Evolutionary conservation across 2,113 vertebrate genomes (phyloP), one percentile per base, ranked within the genome.

Genomic region (Ia io): DNA sequence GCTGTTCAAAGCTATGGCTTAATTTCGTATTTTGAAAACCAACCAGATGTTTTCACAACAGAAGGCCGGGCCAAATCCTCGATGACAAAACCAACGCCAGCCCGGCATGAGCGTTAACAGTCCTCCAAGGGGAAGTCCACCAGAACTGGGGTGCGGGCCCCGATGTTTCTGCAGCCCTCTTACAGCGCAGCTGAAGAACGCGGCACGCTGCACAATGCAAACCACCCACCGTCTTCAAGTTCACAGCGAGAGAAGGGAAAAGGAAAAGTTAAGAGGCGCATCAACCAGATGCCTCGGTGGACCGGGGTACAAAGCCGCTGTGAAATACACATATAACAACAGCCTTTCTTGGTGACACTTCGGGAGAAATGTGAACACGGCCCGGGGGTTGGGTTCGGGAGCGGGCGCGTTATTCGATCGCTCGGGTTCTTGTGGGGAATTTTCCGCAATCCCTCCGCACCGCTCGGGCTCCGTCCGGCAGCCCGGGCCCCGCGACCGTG

Each of bases 391-490:
- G 16, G 28, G 12, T 9, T 1, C 14, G 16, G 42, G 42, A 25
- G 9, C 32, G 61, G 56, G 30, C 0, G 59, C 71, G 0, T 14
- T 3, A 2, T 1, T 5, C 18, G 8, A 6, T 6, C 51, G 14
- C 51, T 5, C 73, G 2, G 22, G n/a, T 0, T 37, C n/a, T n/a
- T 2, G 16, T 8, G 0, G 1, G 73, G 3, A 11, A 3, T 0
- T 0, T 16, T 8, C 32, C n/a, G 63, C 63, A 7, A 7, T 65
- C 63, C 63, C 32, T 32, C 70, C 25, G 71, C 71, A 2, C 71
- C 13, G 32, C 44, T 11, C 18, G 17, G 76, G 18, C 32, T 22
- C 28, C 14, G 23, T 10, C 6, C 17, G 42, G 47, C 9, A 10
- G 30, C 74, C 44, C 44, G 23, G 28, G 28, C 78, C 51, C 7